Evolutionary conservation across 2,797 vertebrate genomes (phyloP).

Genomic region (Phoebastria nigripes): DNA sequence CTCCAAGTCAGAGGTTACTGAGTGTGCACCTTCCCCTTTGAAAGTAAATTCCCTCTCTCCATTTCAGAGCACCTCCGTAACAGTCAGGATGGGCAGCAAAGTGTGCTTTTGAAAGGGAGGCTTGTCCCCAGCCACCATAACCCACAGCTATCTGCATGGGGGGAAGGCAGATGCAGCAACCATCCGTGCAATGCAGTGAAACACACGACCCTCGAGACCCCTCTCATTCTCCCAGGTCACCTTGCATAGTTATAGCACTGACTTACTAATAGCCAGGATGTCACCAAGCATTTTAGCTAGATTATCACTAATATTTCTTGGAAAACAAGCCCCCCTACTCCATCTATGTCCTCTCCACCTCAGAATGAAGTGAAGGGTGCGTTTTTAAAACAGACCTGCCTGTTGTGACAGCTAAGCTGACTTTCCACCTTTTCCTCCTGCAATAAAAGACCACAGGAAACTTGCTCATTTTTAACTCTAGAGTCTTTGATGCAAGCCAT

Average conservation of each 20-base stretch:
- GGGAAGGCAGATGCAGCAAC: background rate
- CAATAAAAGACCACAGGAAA: background rate
- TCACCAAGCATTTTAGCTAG: background rate
- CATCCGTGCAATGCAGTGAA: rapidly evolving
- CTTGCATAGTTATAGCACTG: background rate
- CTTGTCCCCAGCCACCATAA: background rate
- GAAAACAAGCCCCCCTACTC: background rate
- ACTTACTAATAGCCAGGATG: background rate
- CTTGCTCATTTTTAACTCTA: background rate
- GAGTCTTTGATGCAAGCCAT: background rate
- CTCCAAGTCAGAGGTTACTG: background rate
- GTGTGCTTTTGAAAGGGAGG: background rate
- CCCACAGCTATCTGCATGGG: rapidly evolving
- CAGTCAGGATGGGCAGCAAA: background rate
- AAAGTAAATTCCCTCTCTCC: background rate
- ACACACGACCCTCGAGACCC: rapidly evolving
- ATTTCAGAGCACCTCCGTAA: background rate
- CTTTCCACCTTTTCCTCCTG: background rate
- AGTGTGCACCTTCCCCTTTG: background rate
- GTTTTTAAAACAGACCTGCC: background rate
- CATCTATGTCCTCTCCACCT: background rate
- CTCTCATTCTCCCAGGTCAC: background rate
- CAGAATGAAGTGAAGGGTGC: background rate
- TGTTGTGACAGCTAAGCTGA: background rate
- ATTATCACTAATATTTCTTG: background rate